Conservation (phyloP, 2,888 invertebrate species). For the Aleiodes leptofemur region DNA sequence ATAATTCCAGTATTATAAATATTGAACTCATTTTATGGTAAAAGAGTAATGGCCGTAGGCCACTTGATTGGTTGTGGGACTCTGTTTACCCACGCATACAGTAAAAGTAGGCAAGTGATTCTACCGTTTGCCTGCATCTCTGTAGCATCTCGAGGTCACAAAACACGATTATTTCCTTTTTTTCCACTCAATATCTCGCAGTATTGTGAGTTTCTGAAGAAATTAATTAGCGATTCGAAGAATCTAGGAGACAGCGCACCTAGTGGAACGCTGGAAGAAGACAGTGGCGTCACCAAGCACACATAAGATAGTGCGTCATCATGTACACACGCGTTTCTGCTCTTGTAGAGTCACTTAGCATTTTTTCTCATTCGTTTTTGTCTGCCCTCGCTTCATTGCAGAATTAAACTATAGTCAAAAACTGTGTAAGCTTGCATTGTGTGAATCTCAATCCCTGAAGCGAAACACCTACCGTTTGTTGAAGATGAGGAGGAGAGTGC, state of each 20-base stretch:
- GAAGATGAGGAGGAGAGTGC: slow-evolving; percentile 20
- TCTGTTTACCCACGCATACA: slow-evolving; percentile 37
- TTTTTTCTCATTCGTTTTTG: slow-evolving; percentile 12
- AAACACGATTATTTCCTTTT: slow-evolving; percentile 41
- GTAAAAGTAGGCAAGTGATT: slow-evolving; percentile 35
- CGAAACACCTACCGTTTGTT: slow-evolving; percentile 26
- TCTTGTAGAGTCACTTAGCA: background rate
- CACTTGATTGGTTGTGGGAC: slow-evolving; percentile 34
- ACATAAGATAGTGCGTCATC: background rate
- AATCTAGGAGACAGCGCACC: too few species aligned
- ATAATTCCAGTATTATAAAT: slow-evolving; percentile 37
- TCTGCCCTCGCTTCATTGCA: slow-evolving; percentile 21
- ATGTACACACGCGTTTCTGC: background rate
- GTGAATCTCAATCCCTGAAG: slow-evolving; percentile 4
- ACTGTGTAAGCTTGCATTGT: slow-evolving; percentile 31
- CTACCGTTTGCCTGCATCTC: slow-evolving; percentile 43
- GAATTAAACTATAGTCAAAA: slow-evolving; percentile 19
- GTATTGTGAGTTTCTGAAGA: slow-evolving; percentile 10
- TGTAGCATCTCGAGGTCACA: slow-evolving; percentile 19
- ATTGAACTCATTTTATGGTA: slow-evolving; percentile 41
- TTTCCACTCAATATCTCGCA: slow-evolving; percentile 28
- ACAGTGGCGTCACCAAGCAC: slow-evolving; percentile 19
- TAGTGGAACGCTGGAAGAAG: background rate
- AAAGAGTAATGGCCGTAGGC: slow-evolving; percentile 41
- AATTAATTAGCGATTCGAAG: too few species aligned